Evolutionary conservation across 2,113 vertebrate genomes (phyloP).

Genomic region (Orcinus orca): DNA sequence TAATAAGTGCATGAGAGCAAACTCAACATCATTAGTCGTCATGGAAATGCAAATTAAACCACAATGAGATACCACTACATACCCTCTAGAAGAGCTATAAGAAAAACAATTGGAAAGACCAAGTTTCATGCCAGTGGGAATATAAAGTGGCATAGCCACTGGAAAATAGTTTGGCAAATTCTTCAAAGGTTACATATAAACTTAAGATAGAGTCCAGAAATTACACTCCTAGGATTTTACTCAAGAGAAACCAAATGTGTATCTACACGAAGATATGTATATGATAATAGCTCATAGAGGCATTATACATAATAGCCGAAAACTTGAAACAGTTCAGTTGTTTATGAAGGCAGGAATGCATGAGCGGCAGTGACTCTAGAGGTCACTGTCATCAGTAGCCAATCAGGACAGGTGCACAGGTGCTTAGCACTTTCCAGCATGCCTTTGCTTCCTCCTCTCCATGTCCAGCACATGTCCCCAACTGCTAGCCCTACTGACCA

Average conservation of each 20-base stretch:
- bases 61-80: background rate
- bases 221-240: background rate
- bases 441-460: background rate
- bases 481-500: background rate
- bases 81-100: background rate
- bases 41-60: slow-evolving; percentile 1
- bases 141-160: background rate
- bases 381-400: background rate
- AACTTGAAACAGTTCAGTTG: background rate
- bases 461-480: background rate
- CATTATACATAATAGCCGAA: background rate
- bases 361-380: background rate
- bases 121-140: background rate
- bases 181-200: background rate
- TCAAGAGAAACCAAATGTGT: background rate
- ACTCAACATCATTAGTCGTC: background rate
- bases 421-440: background rate
- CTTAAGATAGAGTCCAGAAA: background rate
- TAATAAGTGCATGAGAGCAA: background rate
- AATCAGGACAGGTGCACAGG: background rate
- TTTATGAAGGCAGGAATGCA: background rate
- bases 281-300: background rate
- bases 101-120: background rate
- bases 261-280: background rate
- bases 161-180: background rate